Base-by-base conservation (phyloP, 2,888 invertebrate genomes). In the Cryptocephalus moraei region DNA sequence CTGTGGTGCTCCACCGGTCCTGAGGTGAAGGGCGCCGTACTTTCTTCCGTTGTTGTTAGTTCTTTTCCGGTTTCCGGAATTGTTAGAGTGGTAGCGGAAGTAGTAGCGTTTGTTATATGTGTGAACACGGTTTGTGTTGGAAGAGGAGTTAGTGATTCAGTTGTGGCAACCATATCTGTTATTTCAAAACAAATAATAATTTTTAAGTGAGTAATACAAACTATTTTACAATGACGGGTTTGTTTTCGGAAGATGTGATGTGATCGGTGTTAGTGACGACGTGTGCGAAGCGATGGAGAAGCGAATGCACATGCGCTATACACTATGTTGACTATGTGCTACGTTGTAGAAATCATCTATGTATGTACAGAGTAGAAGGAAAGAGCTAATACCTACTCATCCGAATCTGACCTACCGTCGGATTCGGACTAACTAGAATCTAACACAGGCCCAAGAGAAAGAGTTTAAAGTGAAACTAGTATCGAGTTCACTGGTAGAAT, bases 141-240 rank as follows among this genome's bases (percentile, higher is more conserved):
- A 22, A 22, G 22, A 22, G 22, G 22, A 50, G 67, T 70, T 69
- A 69, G 68, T 69, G 69, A 65, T 64, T 65, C 65, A 57, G 68
- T 62, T 62, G 69, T 69, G 60, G 66, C 62, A 56, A 62, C 69
- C 65, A 64, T 63, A 68, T 71, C 71, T 70, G 68, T 70, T 69
- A 66, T 66, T 64, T 61, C 59, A 66, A 66, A 66, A 62, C 57
- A 65, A 62, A 61, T 58, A 61, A 62, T 60, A 22, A 22, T 22
- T 22, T 22, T 56, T 58, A 51, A 51, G 59, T 62, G 55, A 61
- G 59, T 59, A 47, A 12, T 11, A 45, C 50, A 52, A n/a, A 57
- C 57, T 59, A 58, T 57, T 49, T 44, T 57, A 58, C 53, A 52
- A 49, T 46, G 14, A 10, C 14, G 40, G 10, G 22, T 40, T 13